Conservation (phyloP, 2,113 vertebrate genomes). For the Myxocyprinus asiaticus region DNA sequence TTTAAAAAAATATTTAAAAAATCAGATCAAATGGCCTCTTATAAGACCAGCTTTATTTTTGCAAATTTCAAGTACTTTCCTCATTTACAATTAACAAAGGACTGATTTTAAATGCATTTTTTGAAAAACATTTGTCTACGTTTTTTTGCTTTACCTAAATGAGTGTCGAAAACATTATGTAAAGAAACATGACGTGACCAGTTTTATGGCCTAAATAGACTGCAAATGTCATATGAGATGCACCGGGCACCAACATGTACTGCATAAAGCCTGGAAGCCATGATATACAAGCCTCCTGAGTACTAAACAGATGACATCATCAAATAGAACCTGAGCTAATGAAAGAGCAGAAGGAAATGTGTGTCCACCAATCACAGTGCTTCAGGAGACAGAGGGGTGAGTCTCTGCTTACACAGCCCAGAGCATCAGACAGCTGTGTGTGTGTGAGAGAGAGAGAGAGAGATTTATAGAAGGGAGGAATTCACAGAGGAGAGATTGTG, state of each 20-base stretch:
- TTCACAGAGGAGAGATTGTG: slow-evolving; percentile 43
- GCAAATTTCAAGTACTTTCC: too few species aligned
- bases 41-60: too few species aligned
- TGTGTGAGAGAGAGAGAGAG: slow-evolving; percentile 36
- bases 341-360: slow-evolving; percentile 27
- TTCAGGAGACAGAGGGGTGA: slow-evolving; percentile 34
- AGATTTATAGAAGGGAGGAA: slow-evolving; percentile 52
- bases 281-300: slow-evolving; percentile 22
- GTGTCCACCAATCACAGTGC: slow-evolving; percentile 37
- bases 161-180: neutral
- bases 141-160: too few species aligned
- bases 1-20: too few species aligned
- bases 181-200: neutral
- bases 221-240: slow-evolving; percentile 10
- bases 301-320: slow-evolving; percentile 50
- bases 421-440: slow-evolving; percentile 60
- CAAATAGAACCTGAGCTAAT: slow-evolving; percentile 36
- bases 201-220: neutral
- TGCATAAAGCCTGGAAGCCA: neutral
- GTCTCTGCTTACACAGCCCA: slow-evolving; percentile 51
- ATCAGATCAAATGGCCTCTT: too few species aligned
- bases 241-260: neutral
- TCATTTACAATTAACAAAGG: too few species aligned
- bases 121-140: too few species aligned
- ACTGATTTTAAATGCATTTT: too few species aligned